Base-by-base conservation (phyloP, 2,888 invertebrate genomes). In the Linyphia triangularis region DNA sequence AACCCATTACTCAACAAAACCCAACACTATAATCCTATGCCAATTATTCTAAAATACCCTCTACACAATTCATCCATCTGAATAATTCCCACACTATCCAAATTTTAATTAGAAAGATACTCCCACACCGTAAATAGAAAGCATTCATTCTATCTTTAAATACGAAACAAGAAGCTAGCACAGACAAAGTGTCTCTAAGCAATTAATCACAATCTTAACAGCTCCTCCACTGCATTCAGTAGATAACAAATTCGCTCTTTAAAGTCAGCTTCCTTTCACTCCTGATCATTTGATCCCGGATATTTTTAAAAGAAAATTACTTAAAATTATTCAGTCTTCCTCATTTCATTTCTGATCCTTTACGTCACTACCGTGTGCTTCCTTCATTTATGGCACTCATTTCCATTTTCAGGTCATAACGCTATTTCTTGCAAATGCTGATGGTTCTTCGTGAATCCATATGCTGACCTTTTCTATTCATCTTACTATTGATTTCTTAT, bases 241-340 rank as follows among this genome's bases (percentile, higher is more conserved):
- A 26, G 22, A 28, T 67, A 67, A 79, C 30, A 30, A 19, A 67
- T 79, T 79, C 22, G 6, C 22, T 26, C 37, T n/a, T 63, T n/a
- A 22, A 28, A 43, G 7, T 65, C 28, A 1, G 40, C 30, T 19
- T 67, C 30, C 67, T 79, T 67, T 67, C 30, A 30, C 67, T 51
- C 5, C 0, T 22, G 51, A 51, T 67, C 43, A 22, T 57, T 67
- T 65, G 65, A 79, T 37, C 79, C 79, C 65, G 65, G 79, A 79
- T 79, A 73, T 73, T 73, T 73, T 57, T 59, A 73, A 73, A 51
- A 51, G 16, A 16, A n/a, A 51, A 57, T 13, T 10, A 19, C 22
- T 43, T 2, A 7, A 26, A 10, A 73, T 33, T 51, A 51, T 70
- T 70, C 43, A 59, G 10, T 57, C 57, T 73, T 73, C 43, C 70